These are phyloP conservation scores for Macrobrachium rosenbergii DNA, from an alignment of 1,140 invertebrate species.

Conservation along the genomic window DNA sequence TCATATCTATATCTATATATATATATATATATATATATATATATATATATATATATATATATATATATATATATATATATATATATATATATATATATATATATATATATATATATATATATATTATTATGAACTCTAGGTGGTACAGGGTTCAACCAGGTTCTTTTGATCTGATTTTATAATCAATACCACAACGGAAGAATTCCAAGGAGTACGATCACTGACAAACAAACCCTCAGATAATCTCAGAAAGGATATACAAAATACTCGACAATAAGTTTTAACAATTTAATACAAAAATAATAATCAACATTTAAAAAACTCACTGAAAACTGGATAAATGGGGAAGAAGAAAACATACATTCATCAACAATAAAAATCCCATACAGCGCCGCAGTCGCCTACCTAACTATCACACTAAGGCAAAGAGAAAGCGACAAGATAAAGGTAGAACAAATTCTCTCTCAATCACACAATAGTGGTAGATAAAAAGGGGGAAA, in stretches of 20 bases:
- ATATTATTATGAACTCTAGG: background rate
- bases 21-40: slow-evolving; percentile 2
- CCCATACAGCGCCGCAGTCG: background rate
- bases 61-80: background rate
- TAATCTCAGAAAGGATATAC: no score
- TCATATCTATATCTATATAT: background rate
- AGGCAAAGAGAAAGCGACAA: no score
- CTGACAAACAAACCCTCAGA: no score
- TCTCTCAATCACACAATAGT: no score
- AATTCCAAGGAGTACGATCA: background rate
- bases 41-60: slow-evolving; percentile 8
- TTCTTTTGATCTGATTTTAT: background rate
- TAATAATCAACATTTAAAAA: no score
- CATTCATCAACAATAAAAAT: background rate
- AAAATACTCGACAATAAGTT: no score
- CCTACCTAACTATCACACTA: no score
- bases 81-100: slow-evolving; percentile 5
- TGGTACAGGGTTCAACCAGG: background rate
- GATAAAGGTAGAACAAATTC: no score
- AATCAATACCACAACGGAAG: no score
- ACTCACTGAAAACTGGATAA: no score
- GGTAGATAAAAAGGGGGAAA: no score
- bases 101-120: slow-evolving; percentile 11
- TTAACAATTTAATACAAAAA: no score
- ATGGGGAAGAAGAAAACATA: background rate